These are phyloP conservation scores for Merops nubicus DNA, from an alignment of 2,113 vertebrate genomes.

Conservation along the genomic window DNA sequence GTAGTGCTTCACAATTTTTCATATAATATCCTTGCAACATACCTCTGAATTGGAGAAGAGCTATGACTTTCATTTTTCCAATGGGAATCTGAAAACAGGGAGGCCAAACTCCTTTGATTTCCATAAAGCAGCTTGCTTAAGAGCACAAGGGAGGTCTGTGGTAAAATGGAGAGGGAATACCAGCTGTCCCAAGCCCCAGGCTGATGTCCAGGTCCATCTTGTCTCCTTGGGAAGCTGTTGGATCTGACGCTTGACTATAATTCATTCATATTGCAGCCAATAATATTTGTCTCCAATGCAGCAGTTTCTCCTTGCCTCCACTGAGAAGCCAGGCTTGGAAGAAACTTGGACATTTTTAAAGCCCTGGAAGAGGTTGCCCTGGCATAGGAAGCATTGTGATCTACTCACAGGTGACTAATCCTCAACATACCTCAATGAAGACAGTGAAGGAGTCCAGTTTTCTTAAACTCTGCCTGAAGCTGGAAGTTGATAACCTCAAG, in stretches of 20 bases:
- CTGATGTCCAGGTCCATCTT: background rate
- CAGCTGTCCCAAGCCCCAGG: background rate
- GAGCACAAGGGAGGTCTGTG: background rate
- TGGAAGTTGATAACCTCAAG: background rate
- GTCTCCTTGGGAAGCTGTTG: background rate
- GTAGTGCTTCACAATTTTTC: background rate
- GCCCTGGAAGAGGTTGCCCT: background rate
- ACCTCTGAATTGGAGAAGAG: constrained; percentile 1
- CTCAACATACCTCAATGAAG: background rate
- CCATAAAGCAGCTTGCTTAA: background rate
- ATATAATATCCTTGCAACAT: background rate
- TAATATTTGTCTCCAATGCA: background rate
- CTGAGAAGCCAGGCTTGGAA: background rate
- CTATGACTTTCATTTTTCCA: background rate
- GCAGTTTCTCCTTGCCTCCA: background rate
- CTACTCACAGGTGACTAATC: background rate
- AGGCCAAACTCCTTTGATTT: background rate
- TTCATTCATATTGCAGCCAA: background rate
- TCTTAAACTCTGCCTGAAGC: background rate
- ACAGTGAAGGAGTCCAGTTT: background rate
- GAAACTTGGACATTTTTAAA: background rate
- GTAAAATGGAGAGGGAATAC: background rate
- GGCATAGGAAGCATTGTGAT: background rate
- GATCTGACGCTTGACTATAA: background rate
- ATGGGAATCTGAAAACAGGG: background rate